phyloP scores from a whole-genome alignment of 1,140 invertebrate genomes.

The Ladona fulva region DNA sequence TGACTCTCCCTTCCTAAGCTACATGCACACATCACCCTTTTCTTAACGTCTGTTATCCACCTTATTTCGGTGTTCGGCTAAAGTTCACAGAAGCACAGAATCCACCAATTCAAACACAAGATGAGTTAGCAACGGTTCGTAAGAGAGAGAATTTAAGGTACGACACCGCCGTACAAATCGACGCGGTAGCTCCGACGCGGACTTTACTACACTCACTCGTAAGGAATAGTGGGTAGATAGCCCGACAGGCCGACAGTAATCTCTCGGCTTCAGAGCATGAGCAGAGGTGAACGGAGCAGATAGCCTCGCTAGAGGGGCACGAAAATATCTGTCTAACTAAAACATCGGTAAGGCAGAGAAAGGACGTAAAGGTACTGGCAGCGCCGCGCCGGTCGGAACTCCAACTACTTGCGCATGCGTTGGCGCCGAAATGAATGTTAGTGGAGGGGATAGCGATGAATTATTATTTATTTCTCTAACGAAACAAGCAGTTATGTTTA shows the following conservation, averaged over 20 bases:
- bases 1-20: background rate
- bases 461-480: too few species aligned
- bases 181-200: background rate
- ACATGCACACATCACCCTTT: background rate
- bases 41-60: background rate
- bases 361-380: background rate
- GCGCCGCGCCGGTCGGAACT: background rate
- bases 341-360: background rate
- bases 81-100: background rate
- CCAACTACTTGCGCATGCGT: too few species aligned
- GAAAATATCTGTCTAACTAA: background rate
- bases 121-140: too few species aligned
- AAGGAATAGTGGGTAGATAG: background rate
- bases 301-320: background rate
- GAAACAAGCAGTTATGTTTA: too few species aligned
- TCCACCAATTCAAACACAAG: background rate
- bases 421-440: too few species aligned
- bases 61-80: background rate
- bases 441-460: too few species aligned
- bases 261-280: background rate
- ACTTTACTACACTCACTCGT: background rate
- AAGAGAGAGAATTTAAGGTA: background rate
- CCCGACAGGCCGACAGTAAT: background rate
- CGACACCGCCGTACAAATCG: background rate
- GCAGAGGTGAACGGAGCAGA: background rate